These are phyloP conservation scores for Elanus axillaris DNA, from an alignment of 2,113 vertebrate genomes.

Conservation along the genomic window DNA sequence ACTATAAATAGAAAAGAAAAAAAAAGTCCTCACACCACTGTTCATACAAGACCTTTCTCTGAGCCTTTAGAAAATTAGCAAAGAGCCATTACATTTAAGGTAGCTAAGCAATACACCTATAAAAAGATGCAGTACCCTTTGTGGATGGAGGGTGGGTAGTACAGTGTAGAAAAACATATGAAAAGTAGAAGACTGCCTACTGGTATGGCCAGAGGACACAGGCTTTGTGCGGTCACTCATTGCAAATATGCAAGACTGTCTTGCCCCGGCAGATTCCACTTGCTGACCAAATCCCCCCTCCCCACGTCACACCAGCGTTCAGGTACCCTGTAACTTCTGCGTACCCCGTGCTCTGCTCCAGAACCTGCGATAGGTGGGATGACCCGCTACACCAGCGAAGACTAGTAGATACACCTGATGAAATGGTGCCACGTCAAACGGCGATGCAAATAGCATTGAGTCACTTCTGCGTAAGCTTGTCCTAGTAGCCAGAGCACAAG, in stretches of 20 bases:
- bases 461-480: background rate
- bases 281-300: background rate
- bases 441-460: background rate
- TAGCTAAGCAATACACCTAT: background rate
- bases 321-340: background rate
- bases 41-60: background rate
- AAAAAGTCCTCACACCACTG: background rate
- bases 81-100: background rate
- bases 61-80: background rate
- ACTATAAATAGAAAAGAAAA: background rate
- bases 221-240: background rate
- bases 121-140: background rate
- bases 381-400: background rate
- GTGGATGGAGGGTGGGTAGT: background rate
- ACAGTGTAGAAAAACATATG: fast-evolving
- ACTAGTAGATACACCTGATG: background rate
- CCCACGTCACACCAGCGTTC: background rate
- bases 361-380: background rate
- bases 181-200: background rate
- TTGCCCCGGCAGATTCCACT: background rate
- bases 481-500: background rate
- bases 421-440: background rate
- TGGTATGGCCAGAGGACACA: fast-evolving
- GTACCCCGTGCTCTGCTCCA: background rate
- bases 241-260: background rate